Evolutionary conservation across 2,888 invertebrate genomes (phyloP), one percentile per base, ranked within the genome.

Genomic region (Yponomeuta cagnagella): DNA sequence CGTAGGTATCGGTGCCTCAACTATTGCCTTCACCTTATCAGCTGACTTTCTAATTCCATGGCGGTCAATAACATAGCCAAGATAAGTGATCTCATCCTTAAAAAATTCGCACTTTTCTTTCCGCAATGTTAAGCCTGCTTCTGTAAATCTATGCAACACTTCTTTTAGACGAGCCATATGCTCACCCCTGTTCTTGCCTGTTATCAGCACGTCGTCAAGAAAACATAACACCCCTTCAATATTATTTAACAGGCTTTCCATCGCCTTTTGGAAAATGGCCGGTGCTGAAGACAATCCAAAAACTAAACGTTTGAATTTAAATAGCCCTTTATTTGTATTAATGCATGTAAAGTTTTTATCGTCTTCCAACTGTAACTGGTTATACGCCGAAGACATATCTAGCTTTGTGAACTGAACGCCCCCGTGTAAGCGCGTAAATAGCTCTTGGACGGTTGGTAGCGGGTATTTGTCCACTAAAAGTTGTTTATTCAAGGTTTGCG

Each of bases 171-270:
- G 37, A 15, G 31, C 10, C 12, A 67, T 15, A 37, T 67, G 63
- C 23, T 58, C 52, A 6, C 12, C 12, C 10, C 30, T 23, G 31
- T 52, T 37, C 12, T 31, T 43, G 2, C 69, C 74, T 0, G 73
- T 73, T 12, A 74, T 65, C 30, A 74, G 48, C 52, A 74, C 70
- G 33, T 74, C 73, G 33, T 74, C 74, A 3, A 72, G 12, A 23
- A 72, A 71, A 31, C 64, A 65, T 58, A 67, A 30, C 1, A 74
- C 73, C 10, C 73, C 72, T 1, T 71, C 70, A 10, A 73, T 64
- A 2, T 43, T 43, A 43, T 70, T 6, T 10, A 72, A 43, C 1
- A 73, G 12, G 8, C 71, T 37, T 9, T 70, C 70, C 10, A 73
- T 70, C n/a, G 72, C 70, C 3, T 73, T 48, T 48, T 74, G 74